Conservation (phyloP, 2,888 invertebrate genomes). For the Pterostichus madidus region DNA sequence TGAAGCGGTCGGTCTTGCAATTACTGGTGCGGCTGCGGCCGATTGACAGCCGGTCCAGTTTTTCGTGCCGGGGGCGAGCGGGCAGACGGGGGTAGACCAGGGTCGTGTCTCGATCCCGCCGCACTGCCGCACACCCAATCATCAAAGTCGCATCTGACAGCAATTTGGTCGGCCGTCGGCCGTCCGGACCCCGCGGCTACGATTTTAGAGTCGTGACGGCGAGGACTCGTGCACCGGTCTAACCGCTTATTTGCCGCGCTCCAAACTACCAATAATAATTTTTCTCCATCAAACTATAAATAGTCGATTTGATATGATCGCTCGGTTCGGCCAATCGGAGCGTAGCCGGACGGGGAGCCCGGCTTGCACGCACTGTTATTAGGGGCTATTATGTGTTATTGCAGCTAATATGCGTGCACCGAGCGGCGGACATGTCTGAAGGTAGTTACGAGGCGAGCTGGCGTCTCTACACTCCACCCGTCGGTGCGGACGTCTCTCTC, state of each 20-base stretch:
- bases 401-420: conserved; percentile 76
- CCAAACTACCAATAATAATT: conserved; percentile 77
- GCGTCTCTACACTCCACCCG: background rate
- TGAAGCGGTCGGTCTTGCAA: background rate
- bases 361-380: conserved; percentile 76
- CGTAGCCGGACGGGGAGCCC: conserved; percentile 69
- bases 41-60: conserved; percentile 66
- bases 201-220: conserved; percentile 75
- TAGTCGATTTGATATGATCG: conserved; percentile 77
- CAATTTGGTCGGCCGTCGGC: conserved; percentile 73
- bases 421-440: conserved; percentile 69
- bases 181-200: conserved; percentile 70
- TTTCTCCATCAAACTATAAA: conserved; percentile 77
- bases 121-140: conserved; percentile 72
- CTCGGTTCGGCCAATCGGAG: conserved; percentile 75
- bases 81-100: background rate
- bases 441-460: conserved; percentile 60
- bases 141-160: conserved; percentile 77
- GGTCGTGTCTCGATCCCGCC: conserved; percentile 40
- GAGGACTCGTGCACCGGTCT: conserved; percentile 72
- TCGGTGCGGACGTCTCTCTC: conserved; percentile 41
- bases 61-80: conserved; percentile 48
- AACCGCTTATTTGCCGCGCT: conserved; percentile 75
- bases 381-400: conserved; percentile 78
- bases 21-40: conserved; percentile 42